A percentile compares a stretch with the other conserved stretches of the same genome.
These are phyloP conservation scores for Drosophila diplacantha DNA, from an alignment of 2,888 invertebrate genomes.

Conservation along the genomic window DNA sequence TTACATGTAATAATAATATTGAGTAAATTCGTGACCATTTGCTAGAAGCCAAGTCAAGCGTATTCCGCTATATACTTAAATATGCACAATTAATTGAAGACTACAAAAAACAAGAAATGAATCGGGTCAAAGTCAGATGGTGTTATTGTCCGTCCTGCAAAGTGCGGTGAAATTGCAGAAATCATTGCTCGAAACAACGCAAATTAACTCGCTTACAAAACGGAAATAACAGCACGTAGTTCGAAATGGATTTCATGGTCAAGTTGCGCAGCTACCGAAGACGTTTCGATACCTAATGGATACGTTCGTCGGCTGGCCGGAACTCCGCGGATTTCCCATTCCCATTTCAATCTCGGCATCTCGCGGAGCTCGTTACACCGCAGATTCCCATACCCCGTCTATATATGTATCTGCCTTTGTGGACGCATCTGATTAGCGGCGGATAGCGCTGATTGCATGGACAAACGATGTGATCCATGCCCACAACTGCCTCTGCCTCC, in stretches of 20 bases:
- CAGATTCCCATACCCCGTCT: not conserved
- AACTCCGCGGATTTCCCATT: constrained; percentile 10
- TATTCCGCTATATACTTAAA: not conserved
- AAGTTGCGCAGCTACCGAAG: constrained; percentile 51
- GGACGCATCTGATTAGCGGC: constrained; percentile 53
- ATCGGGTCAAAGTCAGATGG: constrained; percentile 67
- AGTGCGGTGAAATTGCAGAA: constrained; percentile 56
- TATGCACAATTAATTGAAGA: constrained; percentile 25
- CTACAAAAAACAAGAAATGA: constrained; percentile 51
- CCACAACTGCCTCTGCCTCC: constrained; percentile 22
- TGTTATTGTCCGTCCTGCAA: constrained; percentile 23
- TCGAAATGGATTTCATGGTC: constrained; percentile 66
- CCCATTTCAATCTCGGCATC: constrained; percentile 1
- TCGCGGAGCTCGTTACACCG: constrained; percentile 1
- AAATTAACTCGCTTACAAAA: constrained; percentile 70
- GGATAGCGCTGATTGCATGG: constrained; percentile 59
- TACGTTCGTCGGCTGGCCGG: not conserved
- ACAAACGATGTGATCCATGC: constrained; percentile 50
- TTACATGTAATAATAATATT: not conserved
- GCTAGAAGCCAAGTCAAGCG: constrained; percentile 2
- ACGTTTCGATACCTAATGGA: constrained; percentile 11
- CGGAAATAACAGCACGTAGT: constrained; percentile 67
- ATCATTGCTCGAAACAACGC: constrained; percentile 36
- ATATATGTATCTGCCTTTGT: constrained; percentile 29
- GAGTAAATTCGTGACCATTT: not conserved